Base-by-base conservation (phyloP, 2,888 invertebrate genomes). In the Meliscaeva auricollis region DNA sequence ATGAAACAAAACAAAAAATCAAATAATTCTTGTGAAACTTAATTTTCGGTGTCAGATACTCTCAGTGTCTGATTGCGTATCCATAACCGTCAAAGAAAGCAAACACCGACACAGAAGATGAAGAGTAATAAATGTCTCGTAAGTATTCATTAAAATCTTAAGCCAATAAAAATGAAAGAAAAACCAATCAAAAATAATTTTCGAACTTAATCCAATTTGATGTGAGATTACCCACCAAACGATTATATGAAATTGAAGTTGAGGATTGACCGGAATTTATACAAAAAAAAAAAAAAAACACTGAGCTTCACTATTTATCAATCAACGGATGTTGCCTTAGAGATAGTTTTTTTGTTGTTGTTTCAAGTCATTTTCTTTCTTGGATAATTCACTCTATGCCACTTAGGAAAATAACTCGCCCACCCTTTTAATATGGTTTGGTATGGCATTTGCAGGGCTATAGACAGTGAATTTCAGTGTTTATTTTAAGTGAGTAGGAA, bases 131-230 rank as follows among this genome's bases (percentile, higher is more conserved):
- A 83, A 73, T 73, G 78, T 78, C 78, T 62, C 68, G 41, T 68
- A 64, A 68, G 69, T 73, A 83, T 68, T 58, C 66, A 66, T 77
- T 58, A 76, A 68, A 73, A 62, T 38, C 68, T 17, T 54, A 80
- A 74, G 74, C 66, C 66, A 79, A 73, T 68, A 81, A 56, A 60
- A 73, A 62, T 41, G 44, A 73, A 52, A 62, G 60, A 73, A 56
- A 64, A 70, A 62, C 41, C 41, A 81, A 76, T 62, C 64, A 26
- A 32, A 60, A 73, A 82, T 66, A 22, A 68, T 73, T 58, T 73
- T 62, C 54, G 48, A 83, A 54, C 58, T 35, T 68, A 78, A 83
- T 78, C 82, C 78, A 54, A 78, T 77, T 78, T 78, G 56, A 74
- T 73, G 58, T 73, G 82, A 62, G 68, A 70, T 62, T 41, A 41